Evolutionary conservation across 2,797 vertebrate species (phyloP), one percentile per base, ranked within the genome.

Genomic region (Chloroceryle amazona): DNA sequence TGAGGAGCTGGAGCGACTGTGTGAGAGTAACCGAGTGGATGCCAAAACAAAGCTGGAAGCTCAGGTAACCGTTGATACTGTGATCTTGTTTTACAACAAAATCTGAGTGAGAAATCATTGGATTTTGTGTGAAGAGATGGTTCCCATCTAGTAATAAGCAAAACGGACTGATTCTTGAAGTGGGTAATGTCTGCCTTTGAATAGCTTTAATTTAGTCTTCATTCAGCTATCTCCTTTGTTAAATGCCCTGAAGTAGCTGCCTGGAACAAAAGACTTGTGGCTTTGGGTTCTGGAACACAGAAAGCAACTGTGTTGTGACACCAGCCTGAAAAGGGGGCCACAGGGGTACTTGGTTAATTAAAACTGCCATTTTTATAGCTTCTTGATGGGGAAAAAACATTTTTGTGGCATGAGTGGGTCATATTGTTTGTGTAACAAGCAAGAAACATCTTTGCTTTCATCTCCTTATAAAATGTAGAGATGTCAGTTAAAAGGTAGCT

Each of bases 1-100:
- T 0, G 99, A 99, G 97, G 99, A 99, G 85, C 97, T 99, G 98
- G 99, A 99, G 96, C 98, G 99, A 49, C 98, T 99, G 72, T 99
- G 99, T 35, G 99, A 99, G 95, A 99, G 99, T 93, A 98, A 97
- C 46, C 97, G 98, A 0, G 99, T 99, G 20, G 99, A 99, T 11
- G 99, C 99, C 87, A 99, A 99, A 98, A 99, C 99, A 93, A 99
- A 99, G 96, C 97, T 99, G 75, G 99, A 99, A 97, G 99, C 99
- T 11, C 99, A 99, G 99, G 99, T 99, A 65, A 55, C 46, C 44
- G 5, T 66, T 58, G 21, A 3, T 33, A 0, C 10, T 41, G 82
- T 11, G 9, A 11, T 72, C 42, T 49, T 42, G 41, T 52, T 87
- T 81, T 68, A 20, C 19, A 57, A 67, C 28, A 54, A 55, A 47